A percentile compares a stretch with the other conserved stretches of the same genome.
Evolutionary conservation across 2,113 vertebrate genomes (phyloP).

Genomic region (Saguinus imperator): DNA sequence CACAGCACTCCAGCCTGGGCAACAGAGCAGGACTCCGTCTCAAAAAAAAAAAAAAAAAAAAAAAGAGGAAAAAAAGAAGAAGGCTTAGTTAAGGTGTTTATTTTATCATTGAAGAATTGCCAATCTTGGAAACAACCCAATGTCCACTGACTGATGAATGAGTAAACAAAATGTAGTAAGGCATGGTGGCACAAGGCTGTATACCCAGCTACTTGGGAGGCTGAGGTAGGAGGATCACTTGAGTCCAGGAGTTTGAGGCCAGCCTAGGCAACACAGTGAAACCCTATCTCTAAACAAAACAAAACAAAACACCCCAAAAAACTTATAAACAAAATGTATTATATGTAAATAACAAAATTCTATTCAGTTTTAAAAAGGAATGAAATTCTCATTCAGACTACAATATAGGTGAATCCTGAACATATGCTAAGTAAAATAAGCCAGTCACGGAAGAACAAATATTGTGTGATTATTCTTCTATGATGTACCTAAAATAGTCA

Average conservation of each 20-base stretch:
- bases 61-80: too few species aligned
- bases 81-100: not conserved
- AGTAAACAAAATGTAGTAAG: not conserved
- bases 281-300: not conserved
- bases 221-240: not conserved
- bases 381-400: not conserved
- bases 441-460: slow-evolving; percentile 6
- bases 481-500: not conserved
- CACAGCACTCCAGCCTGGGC: too few species aligned
- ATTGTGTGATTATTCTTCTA: not conserved
- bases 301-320: not conserved
- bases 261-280: not conserved
- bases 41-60: too few species aligned
- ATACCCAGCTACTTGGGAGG: not conserved
- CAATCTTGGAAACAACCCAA: not conserved
- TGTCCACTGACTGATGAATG: not conserved
- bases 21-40: too few species aligned
- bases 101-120: slow-evolving; percentile 45
- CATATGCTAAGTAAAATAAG: not conserved
- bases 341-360: not conserved
- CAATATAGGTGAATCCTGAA: not conserved
- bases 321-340: not conserved
- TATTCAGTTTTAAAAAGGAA: not conserved
- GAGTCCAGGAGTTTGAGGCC: not conserved
- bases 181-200: not conserved